A percentile compares a stretch with the other conserved stretches of the same genome.
These are phyloP conservation scores for Nephrotoma flavescens DNA, from an alignment of 2,888 invertebrate genomes.

Conservation along the genomic window DNA sequence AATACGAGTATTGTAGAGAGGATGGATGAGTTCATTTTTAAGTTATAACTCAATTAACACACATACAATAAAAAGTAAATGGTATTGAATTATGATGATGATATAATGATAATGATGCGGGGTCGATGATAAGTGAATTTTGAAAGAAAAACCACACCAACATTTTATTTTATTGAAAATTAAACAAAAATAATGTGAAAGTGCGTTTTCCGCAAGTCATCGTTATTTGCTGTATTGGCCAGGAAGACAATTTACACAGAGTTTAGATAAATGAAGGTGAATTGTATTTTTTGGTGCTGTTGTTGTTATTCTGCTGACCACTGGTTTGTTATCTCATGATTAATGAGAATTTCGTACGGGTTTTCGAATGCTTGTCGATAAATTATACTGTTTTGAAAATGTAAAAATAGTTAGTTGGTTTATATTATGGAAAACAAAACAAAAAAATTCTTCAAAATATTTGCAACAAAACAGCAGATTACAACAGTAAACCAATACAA, in stretches of 20 bases:
- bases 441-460: too few relatives aligned
- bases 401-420: too few relatives aligned
- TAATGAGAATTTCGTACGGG: background rate
- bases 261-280: background rate
- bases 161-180: background rate
- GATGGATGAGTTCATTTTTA: background rate
- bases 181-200: background rate
- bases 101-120: background rate
- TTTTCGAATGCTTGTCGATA: too few relatives aligned
- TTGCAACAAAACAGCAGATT: too few relatives aligned
- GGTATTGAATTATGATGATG: background rate
- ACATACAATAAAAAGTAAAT: background rate
- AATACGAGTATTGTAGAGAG: background rate
- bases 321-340: background rate
- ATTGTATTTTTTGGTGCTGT: background rate
- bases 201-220: background rate
- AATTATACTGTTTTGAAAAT: too few relatives aligned
- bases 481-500: too few relatives aligned
- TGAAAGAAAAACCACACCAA: background rate
- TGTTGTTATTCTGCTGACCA: background rate
- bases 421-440: too few relatives aligned
- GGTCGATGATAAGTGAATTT: background rate
- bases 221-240: background rate
- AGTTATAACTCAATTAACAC: background rate
- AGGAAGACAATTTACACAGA: background rate